phyloP scores from a whole-genome alignment of 2,888 invertebrate genomes.

The Dasysyrphus albostriatus region DNA sequence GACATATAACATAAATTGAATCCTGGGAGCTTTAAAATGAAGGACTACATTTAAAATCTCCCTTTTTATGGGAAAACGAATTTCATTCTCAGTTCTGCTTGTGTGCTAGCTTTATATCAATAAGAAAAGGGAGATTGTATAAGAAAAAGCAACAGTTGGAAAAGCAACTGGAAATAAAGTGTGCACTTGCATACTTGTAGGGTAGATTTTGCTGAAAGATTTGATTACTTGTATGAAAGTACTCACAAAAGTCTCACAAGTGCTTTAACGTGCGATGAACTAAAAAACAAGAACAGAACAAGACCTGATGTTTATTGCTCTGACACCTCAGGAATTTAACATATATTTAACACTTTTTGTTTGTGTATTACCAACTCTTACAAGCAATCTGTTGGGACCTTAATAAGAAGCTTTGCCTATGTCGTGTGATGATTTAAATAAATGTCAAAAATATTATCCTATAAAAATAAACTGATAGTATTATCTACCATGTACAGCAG shows the following conservation, averaged over 20 bases:
- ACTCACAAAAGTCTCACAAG: neutral
- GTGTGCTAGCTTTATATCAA: neutral
- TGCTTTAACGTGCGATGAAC: constrained; percentile 20
- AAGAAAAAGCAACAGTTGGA: constrained; percentile 24
- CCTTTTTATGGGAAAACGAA: constrained; percentile 36
- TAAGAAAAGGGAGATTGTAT: neutral
- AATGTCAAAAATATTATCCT: too few species aligned
- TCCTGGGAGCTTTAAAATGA: constrained; percentile 38
- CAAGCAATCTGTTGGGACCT: too few species aligned
- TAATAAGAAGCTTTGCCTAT: too few species aligned
- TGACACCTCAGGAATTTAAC: neutral
- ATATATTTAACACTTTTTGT: neutral
- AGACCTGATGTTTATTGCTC: neutral
- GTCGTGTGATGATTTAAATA: too few species aligned
- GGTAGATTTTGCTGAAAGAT: constrained; percentile 26
- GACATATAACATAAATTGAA: constrained; percentile 46
- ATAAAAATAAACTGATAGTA: too few species aligned
- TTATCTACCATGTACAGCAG: too few species aligned
- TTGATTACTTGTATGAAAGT: constrained; percentile 4
- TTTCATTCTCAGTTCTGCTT: constrained; percentile 14
- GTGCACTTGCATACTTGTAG: constrained; percentile 2
- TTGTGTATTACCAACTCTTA: too few species aligned
- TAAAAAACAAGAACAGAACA: neutral
- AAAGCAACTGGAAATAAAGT: constrained; percentile 27
- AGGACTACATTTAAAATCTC: constrained; percentile 29